These are phyloP conservation scores for Acropternis orthonyx DNA, from an alignment of 2,797 vertebrate genomes.

Conservation along the genomic window DNA sequence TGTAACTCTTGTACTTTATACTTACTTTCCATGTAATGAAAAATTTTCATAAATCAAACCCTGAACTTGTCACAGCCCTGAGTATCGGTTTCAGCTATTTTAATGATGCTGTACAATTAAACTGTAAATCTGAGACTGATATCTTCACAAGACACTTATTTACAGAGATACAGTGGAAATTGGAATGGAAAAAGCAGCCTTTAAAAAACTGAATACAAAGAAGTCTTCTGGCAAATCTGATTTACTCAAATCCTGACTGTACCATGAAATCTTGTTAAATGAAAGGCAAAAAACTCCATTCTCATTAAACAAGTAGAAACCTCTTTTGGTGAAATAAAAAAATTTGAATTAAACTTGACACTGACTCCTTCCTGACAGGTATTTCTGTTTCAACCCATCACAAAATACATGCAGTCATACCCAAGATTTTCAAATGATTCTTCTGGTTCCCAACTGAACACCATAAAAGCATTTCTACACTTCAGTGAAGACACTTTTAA, in stretches of 20 bases:
- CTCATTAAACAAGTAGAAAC: not conserved
- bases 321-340: not conserved
- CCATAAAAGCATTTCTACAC: not conserved
- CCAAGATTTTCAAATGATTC: not conserved
- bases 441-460: not conserved
- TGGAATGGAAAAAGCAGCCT: not conserved
- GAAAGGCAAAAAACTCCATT: not conserved
- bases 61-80: not conserved
- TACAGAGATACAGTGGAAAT: not conserved
- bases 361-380: not conserved
- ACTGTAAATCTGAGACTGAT: not conserved
- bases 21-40: not conserved
- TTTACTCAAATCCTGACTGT: not conserved
- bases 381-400: not conserved
- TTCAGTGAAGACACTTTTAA: not conserved
- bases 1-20: not conserved
- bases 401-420: not conserved
- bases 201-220: not conserved
- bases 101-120: not conserved
- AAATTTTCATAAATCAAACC: not conserved
- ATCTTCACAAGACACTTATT: slow-evolving; percentile 5
- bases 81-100: not conserved
- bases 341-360: not conserved
- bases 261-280: slow-evolving; percentile 24
- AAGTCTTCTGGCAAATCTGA: slow-evolving; percentile 2